Conservation (phyloP, 2,888 invertebrate species). For the Diarsia brunnea region DNA sequence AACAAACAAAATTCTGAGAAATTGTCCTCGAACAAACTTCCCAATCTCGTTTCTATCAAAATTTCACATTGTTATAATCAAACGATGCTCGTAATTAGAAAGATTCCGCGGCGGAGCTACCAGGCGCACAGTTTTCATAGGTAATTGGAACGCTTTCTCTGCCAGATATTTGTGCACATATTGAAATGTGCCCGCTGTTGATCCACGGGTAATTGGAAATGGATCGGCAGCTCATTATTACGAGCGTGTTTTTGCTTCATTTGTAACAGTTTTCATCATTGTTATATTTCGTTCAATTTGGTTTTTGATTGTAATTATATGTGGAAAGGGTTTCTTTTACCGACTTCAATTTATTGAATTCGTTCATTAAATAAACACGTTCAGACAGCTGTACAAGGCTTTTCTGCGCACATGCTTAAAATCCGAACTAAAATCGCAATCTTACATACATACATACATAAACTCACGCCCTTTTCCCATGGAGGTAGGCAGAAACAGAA, state of each 20-base stretch:
- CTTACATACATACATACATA: too few relatives aligned
- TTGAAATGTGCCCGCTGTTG: slow-evolving; percentile 62
- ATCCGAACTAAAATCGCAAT: too few relatives aligned
- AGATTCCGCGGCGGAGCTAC: slow-evolving; percentile 38
- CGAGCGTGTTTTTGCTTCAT: slow-evolving; percentile 54
- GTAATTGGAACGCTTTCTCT: slow-evolving; percentile 71
- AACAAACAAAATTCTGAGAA: slow-evolving; percentile 8
- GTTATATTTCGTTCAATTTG: slow-evolving; percentile 38
- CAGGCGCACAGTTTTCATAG: slow-evolving; percentile 73
- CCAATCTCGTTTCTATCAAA: slow-evolving; percentile 42
- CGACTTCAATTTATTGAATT: slow-evolving; percentile 13
- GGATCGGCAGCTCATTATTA: slow-evolving; percentile 62
- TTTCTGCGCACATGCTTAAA: not conserved
- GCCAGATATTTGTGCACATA: slow-evolving; percentile 65
- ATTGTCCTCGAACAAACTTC: slow-evolving; percentile 20
- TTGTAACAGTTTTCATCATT: slow-evolving; percentile 52
- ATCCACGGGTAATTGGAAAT: slow-evolving; percentile 66
- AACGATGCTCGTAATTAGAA: slow-evolving; percentile 49
- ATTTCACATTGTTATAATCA: slow-evolving; percentile 50
- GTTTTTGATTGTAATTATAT: slow-evolving; percentile 45
- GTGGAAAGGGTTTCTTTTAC: slow-evolving; percentile 27
- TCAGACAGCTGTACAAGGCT: not conserved
- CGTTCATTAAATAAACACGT: not conserved
- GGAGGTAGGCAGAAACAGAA: too few relatives aligned
- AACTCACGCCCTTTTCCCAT: too few relatives aligned